A percentile compares a stretch with the other conserved stretches of the same genome.
These are phyloP conservation scores for Cataglyphis altisquamis DNA, from an alignment of 2,888 invertebrate species.

Conservation along the genomic window DNA sequence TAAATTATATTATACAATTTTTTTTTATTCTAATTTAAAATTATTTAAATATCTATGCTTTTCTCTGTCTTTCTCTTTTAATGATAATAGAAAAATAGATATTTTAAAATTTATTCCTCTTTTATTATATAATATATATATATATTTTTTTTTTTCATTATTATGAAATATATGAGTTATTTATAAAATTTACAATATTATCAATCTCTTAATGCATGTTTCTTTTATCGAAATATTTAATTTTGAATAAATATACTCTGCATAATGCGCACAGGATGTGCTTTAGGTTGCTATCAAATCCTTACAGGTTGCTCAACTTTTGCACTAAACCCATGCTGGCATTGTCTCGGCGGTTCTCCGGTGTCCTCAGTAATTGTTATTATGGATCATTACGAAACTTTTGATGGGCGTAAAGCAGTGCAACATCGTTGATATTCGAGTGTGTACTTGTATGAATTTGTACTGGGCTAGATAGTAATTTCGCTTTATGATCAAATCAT, in stretches of 20 bases:
- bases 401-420: background rate
- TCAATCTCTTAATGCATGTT: background rate
- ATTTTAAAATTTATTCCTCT: background rate
- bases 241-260: background rate
- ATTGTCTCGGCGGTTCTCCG: conserved; percentile 1
- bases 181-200: background rate
- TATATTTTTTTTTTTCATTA: background rate
- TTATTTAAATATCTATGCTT: background rate
- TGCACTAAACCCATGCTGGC: background rate
- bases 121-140: background rate
- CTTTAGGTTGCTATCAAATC: conserved; percentile 18
- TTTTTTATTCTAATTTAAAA: background rate
- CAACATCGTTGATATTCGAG: background rate
- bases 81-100: background rate
- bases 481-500: conserved; percentile 36
- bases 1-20: conserved; percentile 12
- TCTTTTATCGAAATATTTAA: background rate
- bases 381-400: conserved; percentile 36
- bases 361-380: conserved; percentile 32
- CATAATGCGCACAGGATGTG: background rate
- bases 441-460: conserved; percentile 13
- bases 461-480: conserved; percentile 31
- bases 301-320: conserved; percentile 12
- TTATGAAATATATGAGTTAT: background rate
- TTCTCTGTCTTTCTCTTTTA: background rate